Evolutionary conservation across 2,888 invertebrate species (phyloP), one percentile per base, ranked within the genome.

Genomic region (Neoaliturus tenellus): DNA sequence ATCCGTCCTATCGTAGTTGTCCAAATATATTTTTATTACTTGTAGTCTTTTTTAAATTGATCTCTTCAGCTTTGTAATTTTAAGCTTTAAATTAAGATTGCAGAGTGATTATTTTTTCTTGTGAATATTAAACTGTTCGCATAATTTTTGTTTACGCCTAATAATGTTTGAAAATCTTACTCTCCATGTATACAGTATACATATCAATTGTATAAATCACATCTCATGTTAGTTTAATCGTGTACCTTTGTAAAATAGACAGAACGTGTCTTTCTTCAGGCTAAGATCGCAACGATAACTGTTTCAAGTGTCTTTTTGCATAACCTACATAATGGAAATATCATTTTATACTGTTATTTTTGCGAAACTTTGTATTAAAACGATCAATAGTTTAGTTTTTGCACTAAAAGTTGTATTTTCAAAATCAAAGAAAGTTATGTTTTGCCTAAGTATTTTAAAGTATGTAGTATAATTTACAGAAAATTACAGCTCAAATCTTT

Each of bases 181-280:
- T 62, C 62, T 28, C 31, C 31, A 28, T 62, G 62, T 62, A 62
- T 31, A 62, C 62, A 62, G 62, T 62, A 62, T 31, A 62, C 62
- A 62, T 62, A 62, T 62, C 62, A 62, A 6, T 62, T 58, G 28
- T 62, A 31, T 62, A 62, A 28, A 0, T 62, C n/a, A 14, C 48
- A 55, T 28, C 28, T 62, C 28, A 28, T 62, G 62, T 62, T 62
- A 62, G 62, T 25, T 14, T 23, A 14, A 62, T 28, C 14, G 5
- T 62, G 62, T 62, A 62, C 28, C 31, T 62, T 62, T 62, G 62
- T 62, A 62, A 28, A 14, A 62, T 62, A 62, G 31, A 62, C 3
- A 23, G 8, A 62, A 62, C 28, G 62, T 28, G 62, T 62, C 62
- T 62, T 62, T 62, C 62, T 62, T 62, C 62, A 62, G 20, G 62